Conservation (phyloP, 1,140 invertebrate species). For the Zaprionus tsacasi region DNA sequence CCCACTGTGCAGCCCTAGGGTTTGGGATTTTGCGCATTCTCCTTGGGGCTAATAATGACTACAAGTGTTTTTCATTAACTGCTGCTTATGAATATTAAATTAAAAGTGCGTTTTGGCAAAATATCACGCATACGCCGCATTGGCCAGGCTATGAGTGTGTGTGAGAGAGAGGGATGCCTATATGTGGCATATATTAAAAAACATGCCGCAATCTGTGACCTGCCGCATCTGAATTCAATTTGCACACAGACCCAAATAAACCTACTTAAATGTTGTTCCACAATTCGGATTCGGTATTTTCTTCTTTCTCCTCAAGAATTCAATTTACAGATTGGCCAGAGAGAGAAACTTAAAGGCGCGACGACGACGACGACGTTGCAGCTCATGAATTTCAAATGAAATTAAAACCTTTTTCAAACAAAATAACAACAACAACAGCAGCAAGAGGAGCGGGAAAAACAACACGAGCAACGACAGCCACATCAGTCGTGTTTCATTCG, state of each 20-base stretch:
- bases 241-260: conserved; percentile 57
- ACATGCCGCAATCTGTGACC: conserved; percentile 29
- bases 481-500: conserved; percentile 42
- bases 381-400: conserved; percentile 77
- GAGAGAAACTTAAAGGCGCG: conserved; percentile 27
- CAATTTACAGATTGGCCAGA: conserved; percentile 46
- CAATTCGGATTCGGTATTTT: conserved; percentile 2
- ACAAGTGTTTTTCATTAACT: conserved; percentile 80
- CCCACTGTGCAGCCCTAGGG: not conserved
- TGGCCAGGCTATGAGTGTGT: too few species aligned
- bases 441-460: conserved; percentile 6
- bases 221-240: conserved; percentile 59
- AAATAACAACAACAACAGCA: conserved; percentile 42
- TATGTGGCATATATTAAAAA: conserved; percentile 56
- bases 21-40: not conserved
- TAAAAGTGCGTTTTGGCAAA: conserved; percentile 54
- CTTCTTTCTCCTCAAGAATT: conserved; percentile 37
- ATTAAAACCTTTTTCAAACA: conserved; percentile 65
- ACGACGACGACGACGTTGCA: conserved; percentile 44
- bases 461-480: conserved; percentile 7
- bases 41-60: conserved; percentile 50
- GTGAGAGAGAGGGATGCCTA: conserved; percentile 26
- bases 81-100: conserved; percentile 82
- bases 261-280: conserved; percentile 37
- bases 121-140: conserved; percentile 36